phyloP scores from a whole-genome alignment of 2,888 invertebrate genomes.

The Lacanobia wlatinum region DNA sequence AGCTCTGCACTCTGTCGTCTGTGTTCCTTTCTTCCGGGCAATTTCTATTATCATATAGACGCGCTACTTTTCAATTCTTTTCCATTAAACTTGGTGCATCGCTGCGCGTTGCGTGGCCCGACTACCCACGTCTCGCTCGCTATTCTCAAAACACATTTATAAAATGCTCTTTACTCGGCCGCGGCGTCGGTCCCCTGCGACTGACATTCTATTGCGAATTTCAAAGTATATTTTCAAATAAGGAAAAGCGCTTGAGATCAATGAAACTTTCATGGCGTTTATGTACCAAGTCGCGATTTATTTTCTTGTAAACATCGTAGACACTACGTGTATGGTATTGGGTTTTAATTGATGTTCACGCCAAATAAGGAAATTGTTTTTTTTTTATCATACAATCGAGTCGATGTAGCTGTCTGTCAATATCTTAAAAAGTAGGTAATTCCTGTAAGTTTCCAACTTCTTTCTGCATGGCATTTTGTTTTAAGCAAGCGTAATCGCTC shows the following conservation, averaged over 20 bases:
- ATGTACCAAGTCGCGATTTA: slow-evolving; percentile 71
- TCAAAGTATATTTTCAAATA: slow-evolving; percentile 85
- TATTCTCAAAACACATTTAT: slow-evolving; percentile 89
- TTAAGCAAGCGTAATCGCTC: neutral
- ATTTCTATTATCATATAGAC: slow-evolving; percentile 91
- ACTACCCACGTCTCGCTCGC: slow-evolving; percentile 78
- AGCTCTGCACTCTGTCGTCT: slow-evolving; percentile 88
- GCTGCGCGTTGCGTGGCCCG: slow-evolving; percentile 85
- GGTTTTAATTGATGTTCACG: slow-evolving; percentile 26
- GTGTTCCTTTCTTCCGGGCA: slow-evolving; percentile 90
- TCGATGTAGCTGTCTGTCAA: neutral
- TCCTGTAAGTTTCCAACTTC: neutral
- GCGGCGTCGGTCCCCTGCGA: slow-evolving; percentile 84
- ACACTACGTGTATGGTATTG: slow-evolving; percentile 29
- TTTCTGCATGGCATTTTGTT: neutral
- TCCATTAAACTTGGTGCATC: slow-evolving; percentile 91
- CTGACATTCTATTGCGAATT: slow-evolving; percentile 88
- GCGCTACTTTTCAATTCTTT: slow-evolving; percentile 91
- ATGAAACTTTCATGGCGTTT: slow-evolving; percentile 81
- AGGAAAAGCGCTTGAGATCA: slow-evolving; percentile 82
- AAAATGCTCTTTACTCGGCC: slow-evolving; percentile 89
- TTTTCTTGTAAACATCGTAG: slow-evolving; percentile 58
- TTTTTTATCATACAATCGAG: neutral
- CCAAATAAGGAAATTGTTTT: neutral
- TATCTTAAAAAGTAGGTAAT: neutral